These are phyloP conservation scores for Probaryconus sp. DNA, from an alignment of 1,140 invertebrate genomes.

Conservation along the genomic window DNA sequence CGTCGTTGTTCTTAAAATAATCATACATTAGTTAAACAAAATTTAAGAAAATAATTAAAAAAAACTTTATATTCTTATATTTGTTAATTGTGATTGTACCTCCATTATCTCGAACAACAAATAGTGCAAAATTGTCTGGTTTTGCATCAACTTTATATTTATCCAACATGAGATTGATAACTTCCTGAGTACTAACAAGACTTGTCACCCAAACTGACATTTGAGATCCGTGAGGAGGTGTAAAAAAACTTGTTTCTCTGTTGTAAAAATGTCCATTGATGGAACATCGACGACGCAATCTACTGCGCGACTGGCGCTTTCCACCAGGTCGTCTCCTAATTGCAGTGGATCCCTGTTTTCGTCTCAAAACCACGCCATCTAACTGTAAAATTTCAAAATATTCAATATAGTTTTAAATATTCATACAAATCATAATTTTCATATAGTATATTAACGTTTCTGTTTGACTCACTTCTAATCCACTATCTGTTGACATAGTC, in stretches of 20 bases:
- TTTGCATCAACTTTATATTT: conserved; percentile 92
- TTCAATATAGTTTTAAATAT: too few species aligned
- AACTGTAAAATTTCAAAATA: conserved; percentile 61
- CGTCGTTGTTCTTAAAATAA: conserved; percentile 83
- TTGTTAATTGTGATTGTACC: conserved; percentile 77
- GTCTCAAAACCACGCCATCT: conserved; percentile 73
- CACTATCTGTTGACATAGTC: conserved; percentile 77
- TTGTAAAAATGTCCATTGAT: conserved; percentile 95
- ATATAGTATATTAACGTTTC: background rate
- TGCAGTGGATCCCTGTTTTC: conserved; percentile 82
- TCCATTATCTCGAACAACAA: conserved; percentile 89
- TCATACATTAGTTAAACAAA: background rate
- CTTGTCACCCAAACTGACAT: conserved; percentile 92
- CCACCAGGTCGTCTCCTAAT: conserved; percentile 85
- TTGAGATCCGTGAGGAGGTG: conserved; percentile 89
- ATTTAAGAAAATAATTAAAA: conserved; percentile 13
- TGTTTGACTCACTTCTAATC: conserved; percentile 69
- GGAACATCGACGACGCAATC: conserved; percentile 87
- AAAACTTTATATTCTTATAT: conserved; percentile 2
- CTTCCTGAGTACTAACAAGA: conserved; percentile 87
- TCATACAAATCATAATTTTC: conserved; percentile 9
- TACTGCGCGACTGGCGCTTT: conserved; percentile 82
- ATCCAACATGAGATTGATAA: conserved; percentile 90
- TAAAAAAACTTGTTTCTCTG: conserved; percentile 92
- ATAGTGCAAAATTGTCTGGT: conserved; percentile 88